Conservation (phyloP, 2,888 invertebrate genomes). For the Pammene aurita region DNA sequence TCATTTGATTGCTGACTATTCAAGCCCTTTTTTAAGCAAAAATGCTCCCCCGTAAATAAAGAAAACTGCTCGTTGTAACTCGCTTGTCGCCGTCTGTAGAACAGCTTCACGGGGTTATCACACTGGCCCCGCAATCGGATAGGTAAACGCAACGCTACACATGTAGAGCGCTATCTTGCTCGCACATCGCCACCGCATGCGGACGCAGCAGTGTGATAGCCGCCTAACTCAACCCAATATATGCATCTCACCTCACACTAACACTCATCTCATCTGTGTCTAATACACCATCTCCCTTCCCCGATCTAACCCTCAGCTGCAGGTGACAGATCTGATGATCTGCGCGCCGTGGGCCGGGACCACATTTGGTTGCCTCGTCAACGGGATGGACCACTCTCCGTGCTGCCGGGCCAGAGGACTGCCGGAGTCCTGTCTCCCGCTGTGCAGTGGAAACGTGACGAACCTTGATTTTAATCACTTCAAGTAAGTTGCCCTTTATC, state of each 20-base stretch:
- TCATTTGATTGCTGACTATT: no score
- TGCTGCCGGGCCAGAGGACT: conserved; percentile 90
- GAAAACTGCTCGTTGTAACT: no score
- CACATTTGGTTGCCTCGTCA: conserved; percentile 91
- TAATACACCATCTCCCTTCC: conserved; percentile 69
- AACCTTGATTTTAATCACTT: conserved; percentile 91
- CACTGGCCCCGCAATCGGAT: no score
- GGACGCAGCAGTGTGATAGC: no score
- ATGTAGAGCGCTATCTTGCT: no score
- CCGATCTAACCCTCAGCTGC: conserved; percentile 74
- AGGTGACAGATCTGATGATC: conserved; percentile 93
- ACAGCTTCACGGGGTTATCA: no score
- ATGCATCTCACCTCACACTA: conserved; percentile 29
- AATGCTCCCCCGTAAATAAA: no score
- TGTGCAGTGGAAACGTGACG: conserved; percentile 91
- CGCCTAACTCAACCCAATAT: no score
- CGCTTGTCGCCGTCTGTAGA: no score
- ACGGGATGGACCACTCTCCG: conserved; percentile 91
- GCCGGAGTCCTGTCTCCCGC: conserved; percentile 88
- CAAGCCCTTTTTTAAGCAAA: no score
- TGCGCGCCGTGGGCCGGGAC: conserved; percentile 94
- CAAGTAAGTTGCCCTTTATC: conserved; percentile 83
- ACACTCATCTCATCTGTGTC: conserved; percentile 63
- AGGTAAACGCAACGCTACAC: no score
- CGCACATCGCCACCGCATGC: no score